Percentiles rank a stretch among this genome's conserved stretches.
Evolutionary conservation across 2,113 vertebrate genomes (phyloP).

Genomic region (Cynopterus brachyotis): DNA sequence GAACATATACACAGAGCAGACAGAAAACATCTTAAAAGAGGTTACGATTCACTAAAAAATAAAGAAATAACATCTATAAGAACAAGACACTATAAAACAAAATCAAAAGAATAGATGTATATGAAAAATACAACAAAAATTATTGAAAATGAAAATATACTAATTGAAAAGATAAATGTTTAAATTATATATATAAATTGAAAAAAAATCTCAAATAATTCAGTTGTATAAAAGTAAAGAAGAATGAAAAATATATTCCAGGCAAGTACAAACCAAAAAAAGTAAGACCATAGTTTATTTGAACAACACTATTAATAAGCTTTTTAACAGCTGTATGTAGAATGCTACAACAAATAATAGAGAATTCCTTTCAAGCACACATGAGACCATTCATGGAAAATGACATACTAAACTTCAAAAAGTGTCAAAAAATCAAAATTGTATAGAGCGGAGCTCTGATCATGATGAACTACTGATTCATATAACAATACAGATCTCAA

Average conservation of each 20-base stretch:
- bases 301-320: neutral
- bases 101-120: neutral
- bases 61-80: neutral
- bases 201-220: slow-evolving; percentile 1
- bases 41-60: neutral
- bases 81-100: neutral
- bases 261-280: neutral
- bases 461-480: neutral
- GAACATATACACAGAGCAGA: neutral
- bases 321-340: neutral
- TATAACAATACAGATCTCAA: neutral
- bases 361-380: slow-evolving; percentile 21
- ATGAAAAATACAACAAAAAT: neutral
- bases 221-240: neutral
- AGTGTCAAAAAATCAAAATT: neutral
- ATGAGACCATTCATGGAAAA: neutral
- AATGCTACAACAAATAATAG: neutral
- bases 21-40: slow-evolving; percentile 17
- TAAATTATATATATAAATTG: neutral
- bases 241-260: neutral
- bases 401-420: neutral
- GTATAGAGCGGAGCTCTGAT: neutral
- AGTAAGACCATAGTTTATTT: neutral
- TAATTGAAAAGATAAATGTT: neutral
- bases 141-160: slow-evolving; percentile 18